phyloP scores from a whole-genome alignment of 1,140 invertebrate genomes.

The Protaetia brevitarsis region DNA sequence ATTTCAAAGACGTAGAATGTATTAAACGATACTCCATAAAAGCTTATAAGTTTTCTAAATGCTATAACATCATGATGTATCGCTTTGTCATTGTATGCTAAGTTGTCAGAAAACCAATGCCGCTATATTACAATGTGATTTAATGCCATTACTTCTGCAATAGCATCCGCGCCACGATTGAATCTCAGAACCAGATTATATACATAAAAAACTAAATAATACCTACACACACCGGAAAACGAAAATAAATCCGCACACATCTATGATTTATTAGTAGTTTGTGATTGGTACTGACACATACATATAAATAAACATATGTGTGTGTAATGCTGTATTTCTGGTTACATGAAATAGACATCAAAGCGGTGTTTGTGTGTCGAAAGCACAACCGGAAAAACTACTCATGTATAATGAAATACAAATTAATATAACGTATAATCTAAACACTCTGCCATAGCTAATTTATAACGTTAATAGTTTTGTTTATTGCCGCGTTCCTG shows the following conservation, averaged over 20 bases:
- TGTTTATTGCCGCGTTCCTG: not conserved
- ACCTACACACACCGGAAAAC: not conserved
- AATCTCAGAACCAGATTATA: not conserved
- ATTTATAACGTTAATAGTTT: slow-evolving; percentile 5
- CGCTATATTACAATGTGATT: too few relatives aligned
- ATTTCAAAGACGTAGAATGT: too few relatives aligned
- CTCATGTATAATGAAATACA: not conserved
- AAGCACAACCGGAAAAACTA: not conserved
- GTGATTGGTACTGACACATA: not conserved
- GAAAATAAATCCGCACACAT: not conserved
- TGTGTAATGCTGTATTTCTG: not conserved
- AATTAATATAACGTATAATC: slow-evolving; percentile 8
- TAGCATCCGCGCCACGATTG: too few relatives aligned
- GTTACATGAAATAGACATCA: slow-evolving; percentile 13
- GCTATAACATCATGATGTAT: too few relatives aligned
- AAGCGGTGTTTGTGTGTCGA: not conserved
- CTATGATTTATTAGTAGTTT: not conserved
- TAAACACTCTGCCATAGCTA: not conserved
- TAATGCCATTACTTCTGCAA: not conserved
- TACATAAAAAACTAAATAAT: not conserved
- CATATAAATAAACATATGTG: not conserved
- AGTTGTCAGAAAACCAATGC: too few relatives aligned
- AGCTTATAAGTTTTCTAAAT: too few relatives aligned
- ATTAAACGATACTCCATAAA: too few relatives aligned
- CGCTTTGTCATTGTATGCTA: too few relatives aligned